Evolutionary conservation across 2,113 vertebrate genomes (phyloP).

Genomic region (Gadus macrocephalus): DNA sequence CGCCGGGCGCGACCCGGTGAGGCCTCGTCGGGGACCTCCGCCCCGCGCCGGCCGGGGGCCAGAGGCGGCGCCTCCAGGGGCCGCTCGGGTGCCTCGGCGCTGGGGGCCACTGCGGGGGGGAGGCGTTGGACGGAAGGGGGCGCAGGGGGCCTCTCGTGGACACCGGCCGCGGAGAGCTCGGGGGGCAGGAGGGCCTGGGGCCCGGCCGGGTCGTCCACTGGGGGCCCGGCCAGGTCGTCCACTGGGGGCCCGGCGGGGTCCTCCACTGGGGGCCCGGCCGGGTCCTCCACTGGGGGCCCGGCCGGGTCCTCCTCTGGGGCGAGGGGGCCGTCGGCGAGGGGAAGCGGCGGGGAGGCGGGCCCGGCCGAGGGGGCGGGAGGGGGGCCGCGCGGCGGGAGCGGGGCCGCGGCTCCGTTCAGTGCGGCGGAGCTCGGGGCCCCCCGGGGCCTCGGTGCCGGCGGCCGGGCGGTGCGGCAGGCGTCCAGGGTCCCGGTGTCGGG

Average conservation of each 20-base stretch:
- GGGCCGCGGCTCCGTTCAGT: neutral
- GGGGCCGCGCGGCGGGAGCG: slow-evolving; percentile 3
- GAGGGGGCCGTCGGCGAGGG: slow-evolving; percentile 52
- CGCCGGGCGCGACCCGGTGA: slow-evolving; percentile 40
- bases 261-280: slow-evolving; percentile 36
- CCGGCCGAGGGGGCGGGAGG: neutral
- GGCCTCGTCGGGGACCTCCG: slow-evolving; percentile 41
- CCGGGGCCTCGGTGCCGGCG: neutral
- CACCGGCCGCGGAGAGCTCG: slow-evolving; percentile 30
- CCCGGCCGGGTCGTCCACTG: slow-evolving; percentile 32
- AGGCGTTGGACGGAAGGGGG: slow-evolving; percentile 48
- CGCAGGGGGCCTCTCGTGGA: slow-evolving; percentile 51
- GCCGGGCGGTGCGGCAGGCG: no score
- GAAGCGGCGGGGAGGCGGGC: slow-evolving; percentile 27
- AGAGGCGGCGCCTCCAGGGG: slow-evolving; percentile 29
- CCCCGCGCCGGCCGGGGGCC: slow-evolving; percentile 25
- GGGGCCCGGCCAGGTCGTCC: neutral
- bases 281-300: slow-evolving; percentile 7
- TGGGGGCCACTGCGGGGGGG: slow-evolving; percentile 21
- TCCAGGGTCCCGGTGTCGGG: slow-evolving; percentile 30
- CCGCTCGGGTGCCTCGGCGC: slow-evolving; percentile 2
- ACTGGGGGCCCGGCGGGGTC: neutral
- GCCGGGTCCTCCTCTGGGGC: slow-evolving; percentile 40
- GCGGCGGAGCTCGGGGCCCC: neutral
- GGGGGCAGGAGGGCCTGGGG: slow-evolving; percentile 48